Evolutionary conservation across 2,888 invertebrate species (phyloP).

Genomic region (Dynastes grantii): DNA sequence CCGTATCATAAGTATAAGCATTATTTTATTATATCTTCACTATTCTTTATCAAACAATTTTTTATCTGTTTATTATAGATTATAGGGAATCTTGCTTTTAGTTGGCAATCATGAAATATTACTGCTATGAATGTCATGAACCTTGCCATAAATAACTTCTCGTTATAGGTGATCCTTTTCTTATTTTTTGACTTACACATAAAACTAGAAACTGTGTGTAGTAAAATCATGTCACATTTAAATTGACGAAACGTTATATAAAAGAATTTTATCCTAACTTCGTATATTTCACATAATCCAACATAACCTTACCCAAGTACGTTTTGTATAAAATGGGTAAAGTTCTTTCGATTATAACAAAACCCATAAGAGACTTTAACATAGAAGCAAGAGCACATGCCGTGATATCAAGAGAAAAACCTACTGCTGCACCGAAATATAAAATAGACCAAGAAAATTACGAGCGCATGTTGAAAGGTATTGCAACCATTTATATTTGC

Average conservation of each 20-base stretch:
- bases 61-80: neutral
- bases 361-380: constrained; percentile 80
- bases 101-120: neutral
- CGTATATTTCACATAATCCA: constrained; percentile 11
- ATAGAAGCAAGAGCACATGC: constrained; percentile 84
- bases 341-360: constrained; percentile 73
- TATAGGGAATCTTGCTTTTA: neutral
- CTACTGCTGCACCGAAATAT: constrained; percentile 80
- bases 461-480: constrained; percentile 76
- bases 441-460: constrained; percentile 76
- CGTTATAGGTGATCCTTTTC: no score
- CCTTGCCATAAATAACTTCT: no score
- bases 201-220: no score
- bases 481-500: constrained; percentile 32
- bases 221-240: no score
- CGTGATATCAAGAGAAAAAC: constrained; percentile 76
- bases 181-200: no score
- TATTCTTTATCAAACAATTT: neutral
- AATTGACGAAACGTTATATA: neutral
- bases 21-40: no score
- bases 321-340: constrained; percentile 75
- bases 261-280: neutral
- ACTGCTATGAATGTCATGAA: no score
- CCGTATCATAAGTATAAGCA: no score
- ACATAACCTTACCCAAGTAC: constrained; percentile 18